Percentiles rank a stretch among this genome's conserved stretches.
Evolutionary conservation across 2,113 vertebrate genomes (phyloP).

Genomic region (Egretta garzetta): DNA sequence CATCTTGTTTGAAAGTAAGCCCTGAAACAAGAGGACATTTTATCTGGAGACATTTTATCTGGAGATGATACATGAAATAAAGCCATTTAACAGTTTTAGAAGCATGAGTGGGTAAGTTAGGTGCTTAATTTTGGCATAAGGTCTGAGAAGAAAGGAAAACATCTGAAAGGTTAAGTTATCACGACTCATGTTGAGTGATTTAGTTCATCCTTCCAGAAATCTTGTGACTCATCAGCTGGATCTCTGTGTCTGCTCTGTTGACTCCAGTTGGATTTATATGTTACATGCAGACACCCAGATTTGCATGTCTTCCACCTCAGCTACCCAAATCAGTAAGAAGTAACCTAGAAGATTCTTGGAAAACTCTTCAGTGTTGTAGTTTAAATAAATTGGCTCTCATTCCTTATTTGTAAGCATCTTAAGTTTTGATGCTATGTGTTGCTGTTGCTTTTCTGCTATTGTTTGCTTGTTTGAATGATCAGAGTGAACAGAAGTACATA

Average conservation of each 20-base stretch:
- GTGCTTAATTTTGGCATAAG: neutral
- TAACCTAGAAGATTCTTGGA: neutral
- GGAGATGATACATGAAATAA: neutral
- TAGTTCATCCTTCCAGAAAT: neutral
- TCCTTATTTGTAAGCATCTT: neutral
- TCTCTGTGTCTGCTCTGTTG: neutral
- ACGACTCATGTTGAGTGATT: neutral
- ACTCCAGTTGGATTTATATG: neutral
- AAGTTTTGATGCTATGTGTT: neutral
- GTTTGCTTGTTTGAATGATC: neutral
- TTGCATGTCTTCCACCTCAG: neutral
- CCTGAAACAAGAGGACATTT: neutral
- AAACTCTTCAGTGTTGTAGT: neutral
- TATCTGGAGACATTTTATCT: neutral
- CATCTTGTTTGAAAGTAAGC: neutral
- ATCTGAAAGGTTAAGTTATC: rapidly evolving
- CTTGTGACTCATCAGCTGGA: neutral
- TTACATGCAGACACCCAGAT: neutral
- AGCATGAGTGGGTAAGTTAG: neutral
- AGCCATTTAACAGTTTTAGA: neutral
- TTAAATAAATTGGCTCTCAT: neutral
- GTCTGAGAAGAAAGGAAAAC: neutral
- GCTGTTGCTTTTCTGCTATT: neutral
- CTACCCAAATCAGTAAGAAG: neutral
- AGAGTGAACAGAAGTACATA: neutral